These are phyloP conservation scores for Columba livia DNA, from an alignment of 2,113 vertebrate species.

Conservation along the genomic window DNA sequence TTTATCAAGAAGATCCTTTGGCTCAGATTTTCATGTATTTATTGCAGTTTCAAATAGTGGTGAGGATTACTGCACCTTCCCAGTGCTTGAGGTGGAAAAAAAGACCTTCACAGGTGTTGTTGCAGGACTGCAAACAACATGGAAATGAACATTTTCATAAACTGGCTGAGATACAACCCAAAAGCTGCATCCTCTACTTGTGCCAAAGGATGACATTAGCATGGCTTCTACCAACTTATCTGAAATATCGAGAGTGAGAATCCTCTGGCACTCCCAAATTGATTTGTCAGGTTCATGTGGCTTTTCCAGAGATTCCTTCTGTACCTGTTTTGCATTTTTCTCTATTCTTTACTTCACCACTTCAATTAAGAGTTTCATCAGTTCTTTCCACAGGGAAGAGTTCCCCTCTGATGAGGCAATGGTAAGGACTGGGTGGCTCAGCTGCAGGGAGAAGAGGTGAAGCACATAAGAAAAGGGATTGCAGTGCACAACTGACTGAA, in stretches of 20 bases:
- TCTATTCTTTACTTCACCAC: neutral
- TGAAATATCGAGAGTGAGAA: neutral
- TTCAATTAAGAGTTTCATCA: neutral
- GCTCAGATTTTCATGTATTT: neutral
- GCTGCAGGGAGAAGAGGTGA: neutral
- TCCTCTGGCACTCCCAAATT: neutral
- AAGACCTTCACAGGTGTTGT: neutral
- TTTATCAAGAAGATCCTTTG: neutral
- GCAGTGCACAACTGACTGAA: neutral
- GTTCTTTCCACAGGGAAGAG: neutral
- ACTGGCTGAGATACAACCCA: neutral
- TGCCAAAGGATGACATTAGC: neutral
- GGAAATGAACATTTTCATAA: rapidly evolving
- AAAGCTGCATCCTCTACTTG: neutral
- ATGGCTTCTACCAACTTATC: neutral
- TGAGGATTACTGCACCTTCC: neutral
- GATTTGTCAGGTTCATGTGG: neutral
- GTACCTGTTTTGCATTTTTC: neutral
- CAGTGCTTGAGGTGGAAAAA: neutral
- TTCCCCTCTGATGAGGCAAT: neutral
- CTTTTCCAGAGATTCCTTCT: neutral
- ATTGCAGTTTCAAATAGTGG: neutral
- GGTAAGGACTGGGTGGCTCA: neutral
- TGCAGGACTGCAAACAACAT: neutral
- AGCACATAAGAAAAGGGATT: neutral